Percentiles rank a stretch among this genome's conserved stretches.
phyloP scores from a whole-genome alignment of 2,797 vertebrate species.

The Sorex maritimensis region DNA sequence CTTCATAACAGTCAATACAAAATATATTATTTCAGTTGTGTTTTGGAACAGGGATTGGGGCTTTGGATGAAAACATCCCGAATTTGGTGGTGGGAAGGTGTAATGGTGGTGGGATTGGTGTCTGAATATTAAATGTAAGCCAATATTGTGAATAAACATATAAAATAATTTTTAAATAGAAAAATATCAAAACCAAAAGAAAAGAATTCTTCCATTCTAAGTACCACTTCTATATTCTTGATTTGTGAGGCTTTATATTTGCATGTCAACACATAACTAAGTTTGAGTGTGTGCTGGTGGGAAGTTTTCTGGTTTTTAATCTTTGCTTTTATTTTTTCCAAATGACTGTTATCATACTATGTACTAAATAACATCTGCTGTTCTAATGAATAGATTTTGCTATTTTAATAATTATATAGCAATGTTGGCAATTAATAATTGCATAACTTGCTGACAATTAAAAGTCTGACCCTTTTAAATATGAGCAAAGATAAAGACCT shows the following conservation, averaged over 20 bases:
- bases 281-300: not conserved
- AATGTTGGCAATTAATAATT: not conserved
- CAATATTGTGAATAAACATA: no score
- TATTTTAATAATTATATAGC: slow-evolving; percentile 22
- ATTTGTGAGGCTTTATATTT: slow-evolving; percentile 30
- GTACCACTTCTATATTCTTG: not conserved
- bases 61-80: no score
- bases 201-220: slow-evolving; percentile 4
- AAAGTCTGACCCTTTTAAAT: slow-evolving; percentile 43
- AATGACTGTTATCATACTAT: not conserved
- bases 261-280: not conserved
- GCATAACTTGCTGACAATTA: slow-evolving; percentile 34
- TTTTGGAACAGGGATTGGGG: no score
- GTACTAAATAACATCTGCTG: slow-evolving; percentile 60
- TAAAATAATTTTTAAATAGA: no score
- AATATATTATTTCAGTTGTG: no score
- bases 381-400: not conserved
- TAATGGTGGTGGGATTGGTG: no score
- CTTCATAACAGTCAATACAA: no score
- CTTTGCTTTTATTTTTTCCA: not conserved
- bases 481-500: slow-evolving; percentile 1
- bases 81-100: no score
- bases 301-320: slow-evolving; percentile 18
- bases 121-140: no score
- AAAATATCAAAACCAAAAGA: no score